Evolutionary conservation across 2,888 invertebrate genomes (phyloP).

Genomic region (Dryococelus australis): DNA sequence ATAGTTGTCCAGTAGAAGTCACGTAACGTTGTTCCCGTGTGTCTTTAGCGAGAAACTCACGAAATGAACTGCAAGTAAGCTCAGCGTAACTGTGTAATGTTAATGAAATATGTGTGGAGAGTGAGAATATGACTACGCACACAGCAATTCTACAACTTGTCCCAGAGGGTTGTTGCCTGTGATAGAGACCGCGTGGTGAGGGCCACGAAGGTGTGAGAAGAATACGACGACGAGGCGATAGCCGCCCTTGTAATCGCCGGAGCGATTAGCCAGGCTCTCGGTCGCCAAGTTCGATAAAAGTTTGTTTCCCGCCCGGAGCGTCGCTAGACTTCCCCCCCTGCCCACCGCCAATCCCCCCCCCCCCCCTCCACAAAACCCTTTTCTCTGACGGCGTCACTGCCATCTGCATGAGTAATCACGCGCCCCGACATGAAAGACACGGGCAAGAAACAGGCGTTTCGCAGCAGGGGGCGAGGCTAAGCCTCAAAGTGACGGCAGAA

Average conservation of each 20-base stretch:
- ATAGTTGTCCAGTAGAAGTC: too few relatives aligned
- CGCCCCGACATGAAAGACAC: constrained; percentile 3
- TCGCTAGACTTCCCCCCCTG: neutral
- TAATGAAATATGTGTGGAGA: too few relatives aligned
- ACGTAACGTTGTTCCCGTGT: too few relatives aligned
- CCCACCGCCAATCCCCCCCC: neutral
- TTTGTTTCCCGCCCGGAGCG: neutral
- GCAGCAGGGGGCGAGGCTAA: neutral
- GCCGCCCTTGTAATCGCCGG: neutral
- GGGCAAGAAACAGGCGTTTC: constrained; percentile 8
- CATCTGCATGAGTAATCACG: constrained; percentile 16
- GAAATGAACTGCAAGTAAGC: too few relatives aligned
- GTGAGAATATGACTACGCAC: too few relatives aligned
- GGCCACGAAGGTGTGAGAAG: too few relatives aligned
- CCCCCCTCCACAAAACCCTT: neutral
- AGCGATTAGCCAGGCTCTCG: neutral
- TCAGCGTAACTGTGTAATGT: too few relatives aligned
- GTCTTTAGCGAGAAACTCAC: too few relatives aligned
- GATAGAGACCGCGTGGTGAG: too few relatives aligned
- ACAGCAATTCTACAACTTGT: too few relatives aligned
- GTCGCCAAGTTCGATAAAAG: neutral
- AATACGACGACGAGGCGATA: neutral
- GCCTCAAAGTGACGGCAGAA: constrained; percentile 11
- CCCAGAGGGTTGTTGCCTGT: too few relatives aligned
- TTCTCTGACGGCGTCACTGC: neutral